Conservation (phyloP, 2,113 vertebrate species). For the Protobothrops flavoviridis region DNA sequence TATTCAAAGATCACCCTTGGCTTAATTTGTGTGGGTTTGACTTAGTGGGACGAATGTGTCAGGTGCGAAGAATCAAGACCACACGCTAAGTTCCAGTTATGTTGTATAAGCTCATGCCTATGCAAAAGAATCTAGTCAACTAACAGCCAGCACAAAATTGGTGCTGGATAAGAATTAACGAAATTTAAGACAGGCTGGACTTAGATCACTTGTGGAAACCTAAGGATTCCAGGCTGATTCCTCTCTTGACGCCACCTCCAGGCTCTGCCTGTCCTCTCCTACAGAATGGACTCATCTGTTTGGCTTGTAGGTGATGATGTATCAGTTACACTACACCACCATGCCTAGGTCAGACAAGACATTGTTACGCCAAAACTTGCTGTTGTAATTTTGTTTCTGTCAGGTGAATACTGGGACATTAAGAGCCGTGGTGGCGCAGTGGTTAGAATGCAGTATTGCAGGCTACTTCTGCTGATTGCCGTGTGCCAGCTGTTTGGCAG, state of each 20-base stretch:
- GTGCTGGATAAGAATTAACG: background rate
- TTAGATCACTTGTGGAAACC: background rate
- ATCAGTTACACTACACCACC: background rate
- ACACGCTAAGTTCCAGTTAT: too few species aligned
- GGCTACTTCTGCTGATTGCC: too few species aligned
- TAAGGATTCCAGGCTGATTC: background rate
- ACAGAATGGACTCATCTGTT: background rate
- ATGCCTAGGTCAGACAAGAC: background rate
- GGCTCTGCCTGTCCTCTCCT: background rate
- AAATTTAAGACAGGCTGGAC: background rate
- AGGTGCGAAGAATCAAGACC: too few species aligned
- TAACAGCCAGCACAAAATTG: background rate
- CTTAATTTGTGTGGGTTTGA: background rate
- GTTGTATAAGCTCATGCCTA: too few species aligned
- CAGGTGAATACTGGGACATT: background rate
- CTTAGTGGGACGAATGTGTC: background rate
- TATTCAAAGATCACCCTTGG: background rate
- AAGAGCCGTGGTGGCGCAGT: too few species aligned
- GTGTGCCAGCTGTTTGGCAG: too few species aligned
- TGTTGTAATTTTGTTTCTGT: background rate
- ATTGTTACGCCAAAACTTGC: background rate
- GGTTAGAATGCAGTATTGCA: too few species aligned
- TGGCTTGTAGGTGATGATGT: background rate
- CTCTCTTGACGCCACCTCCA: background rate
- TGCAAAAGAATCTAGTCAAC: too few species aligned